Evolutionary conservation across 2,113 vertebrate species (phyloP), one percentile per base, ranked within the genome.

Genomic region (Archocentrus centrarchus): DNA sequence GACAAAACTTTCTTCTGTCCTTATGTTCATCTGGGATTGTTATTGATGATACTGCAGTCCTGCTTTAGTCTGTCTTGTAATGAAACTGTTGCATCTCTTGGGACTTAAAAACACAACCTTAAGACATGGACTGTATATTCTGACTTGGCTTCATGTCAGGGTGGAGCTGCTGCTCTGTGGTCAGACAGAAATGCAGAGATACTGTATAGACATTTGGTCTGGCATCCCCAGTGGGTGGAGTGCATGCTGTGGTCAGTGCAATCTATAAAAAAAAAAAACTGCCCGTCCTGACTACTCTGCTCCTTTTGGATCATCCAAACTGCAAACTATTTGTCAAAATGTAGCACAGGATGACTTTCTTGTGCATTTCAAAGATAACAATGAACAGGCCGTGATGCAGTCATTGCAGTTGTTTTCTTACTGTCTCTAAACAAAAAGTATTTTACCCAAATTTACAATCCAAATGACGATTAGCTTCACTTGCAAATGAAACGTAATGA

Each of bases 101-200:
- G 15, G 17, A 63, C 24, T 18, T 44, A 18, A 41, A 11, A 44
- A 44, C 18, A 11, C 3, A n/a, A 32, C 18, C 18, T 39, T 1
- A 55, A 59, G 27, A 53, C 30, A 39, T n/a, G 63, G 2, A 44
- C 11, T 14, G 11, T 44, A 20, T 55, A 24, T 64, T 17, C 2
- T 1, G 70, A 15, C 14, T 32, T 50, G 44, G 6, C 3, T 4
- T 27, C 53, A 6, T 14, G 17, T 47, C 9, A 7, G 83, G 83
- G 80, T 30, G 66, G 76, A 85, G 59, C 59, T 41, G 76, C 66
- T 75, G 60, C 82, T 60, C 18, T 83, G 78, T 6, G 78, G 61
- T 82, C 32, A 59, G 53, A 70, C 73, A 73, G 39, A 70, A 35
- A 84, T 41, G 59, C 5, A 32, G 15, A 78, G 53, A 64, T 44